Evolutionary conservation across 2,113 vertebrate species (phyloP).

Genomic region (Lasiurus cinereus): DNA sequence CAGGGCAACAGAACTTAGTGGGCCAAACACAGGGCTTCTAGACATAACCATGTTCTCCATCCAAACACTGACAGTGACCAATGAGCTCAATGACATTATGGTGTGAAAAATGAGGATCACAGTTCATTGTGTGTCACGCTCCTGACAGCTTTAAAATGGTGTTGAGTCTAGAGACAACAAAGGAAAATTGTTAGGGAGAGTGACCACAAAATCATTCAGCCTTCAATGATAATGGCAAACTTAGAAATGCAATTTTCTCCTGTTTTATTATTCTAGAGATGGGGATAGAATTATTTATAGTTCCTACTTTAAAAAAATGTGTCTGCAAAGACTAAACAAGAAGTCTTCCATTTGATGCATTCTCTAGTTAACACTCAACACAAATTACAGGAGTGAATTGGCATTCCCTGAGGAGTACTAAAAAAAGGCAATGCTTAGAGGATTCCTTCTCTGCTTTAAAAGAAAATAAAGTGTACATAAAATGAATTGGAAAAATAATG

Average conservation of each 20-base stretch:
- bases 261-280: background rate
- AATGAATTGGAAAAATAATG: slow-evolving; percentile 57
- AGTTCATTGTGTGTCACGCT: background rate
- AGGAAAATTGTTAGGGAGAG: too few relatives aligned
- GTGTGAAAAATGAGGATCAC: background rate
- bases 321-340: background rate
- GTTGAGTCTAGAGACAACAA: background rate
- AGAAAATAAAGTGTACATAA: slow-evolving; percentile 33
- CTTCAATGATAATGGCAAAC: background rate
- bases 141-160: background rate
- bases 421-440: background rate
- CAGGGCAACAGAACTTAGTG: background rate
- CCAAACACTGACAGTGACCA: background rate
- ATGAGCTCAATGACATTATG: background rate
- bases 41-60: background rate
- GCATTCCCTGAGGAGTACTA: background rate
- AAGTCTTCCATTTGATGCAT: background rate
- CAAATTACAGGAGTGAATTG: background rate
- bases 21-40: background rate
- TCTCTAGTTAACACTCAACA: background rate
- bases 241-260: background rate
- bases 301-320: background rate
- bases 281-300: background rate
- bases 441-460: background rate
- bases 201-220: too few relatives aligned